Evolutionary conservation across 2,797 vertebrate genomes (phyloP), one percentile per base, ranked within the genome.

Genomic region (Scleropages formosus): DNA sequence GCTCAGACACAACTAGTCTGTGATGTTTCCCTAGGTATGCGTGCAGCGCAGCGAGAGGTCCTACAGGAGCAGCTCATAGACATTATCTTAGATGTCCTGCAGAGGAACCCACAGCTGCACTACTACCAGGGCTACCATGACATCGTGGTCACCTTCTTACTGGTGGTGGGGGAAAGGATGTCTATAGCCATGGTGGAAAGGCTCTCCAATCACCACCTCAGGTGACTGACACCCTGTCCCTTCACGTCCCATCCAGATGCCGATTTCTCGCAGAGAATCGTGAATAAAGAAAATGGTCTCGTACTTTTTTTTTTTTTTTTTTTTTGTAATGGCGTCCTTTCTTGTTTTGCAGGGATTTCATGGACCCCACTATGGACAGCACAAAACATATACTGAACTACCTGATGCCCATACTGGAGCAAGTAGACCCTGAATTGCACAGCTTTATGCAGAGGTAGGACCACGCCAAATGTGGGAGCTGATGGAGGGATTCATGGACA

Each of bases 71-170:
- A 94, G 84, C 87, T 95, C 66, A 89, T 85, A 0, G 88, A 92
- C 80, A 87, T 93, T 82, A 95, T 95, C 71, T 83, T 95, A 73
- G 87, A 88, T 18, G 87, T 94, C 68, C 78, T 95, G 78, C 88
- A 84, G 59, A 77, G 82, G 8, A 92, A 90, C 82, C 87, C 91
- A 2, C 92, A 94, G 84, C 91, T 95, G 47, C 91, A 94, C 82
- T 95, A 95, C 83, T 95, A 95, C 83, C 94, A 95, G 74, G 94
- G 94, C 60, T 95, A 93, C 84, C 94, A 95, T 0, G 94, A 95
- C 47, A 89, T 95, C 11, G 92, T 89, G 0, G 92, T 95, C 75
- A 94, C 92, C 1, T 87, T 95, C 78, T 88, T 94, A 83, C 82
- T 94, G 75, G 90, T 94, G 1, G 87, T 89, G 0, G 94, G 94